A percentile compares a stretch with the other conserved stretches of the same genome.
Evolutionary conservation across 2,113 vertebrate species (phyloP).

Genomic region (Plectropomus leopardus): DNA sequence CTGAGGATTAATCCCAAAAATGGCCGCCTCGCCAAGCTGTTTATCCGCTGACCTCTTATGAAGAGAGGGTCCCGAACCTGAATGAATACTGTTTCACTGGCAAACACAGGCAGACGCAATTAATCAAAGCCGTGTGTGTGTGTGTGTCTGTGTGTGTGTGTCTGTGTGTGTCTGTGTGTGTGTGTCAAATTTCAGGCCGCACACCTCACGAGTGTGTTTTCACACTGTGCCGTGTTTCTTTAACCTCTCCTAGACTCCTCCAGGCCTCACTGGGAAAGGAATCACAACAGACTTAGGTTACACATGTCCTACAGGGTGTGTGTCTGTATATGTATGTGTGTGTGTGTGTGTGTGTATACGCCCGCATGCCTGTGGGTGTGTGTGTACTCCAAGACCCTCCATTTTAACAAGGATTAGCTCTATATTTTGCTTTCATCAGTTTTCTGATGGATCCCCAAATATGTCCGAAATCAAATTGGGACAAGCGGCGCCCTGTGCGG

Average conservation of each 20-base stretch:
- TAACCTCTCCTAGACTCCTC: constrained; percentile 83
- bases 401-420: constrained; percentile 84
- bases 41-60: constrained; percentile 75
- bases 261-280: constrained; percentile 80
- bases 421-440: constrained; percentile 87
- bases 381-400: constrained; percentile 56
- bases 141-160: constrained; percentile 53
- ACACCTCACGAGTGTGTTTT: constrained; percentile 82
- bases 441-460: constrained; percentile 80
- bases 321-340: constrained; percentile 42
- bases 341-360: constrained; percentile 32
- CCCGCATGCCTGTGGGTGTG: constrained; percentile 58
- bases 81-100: constrained; percentile 79
- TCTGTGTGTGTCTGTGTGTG: constrained; percentile 50
- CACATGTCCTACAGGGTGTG: constrained; percentile 83
- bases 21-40: constrained; percentile 66
- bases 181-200: constrained; percentile 77
- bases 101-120: constrained; percentile 74
- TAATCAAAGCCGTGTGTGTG: constrained; percentile 85
- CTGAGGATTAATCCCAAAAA: constrained; percentile 68
- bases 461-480: constrained; percentile 81
- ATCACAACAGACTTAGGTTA: constrained; percentile 88
- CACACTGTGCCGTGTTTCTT: constrained; percentile 79
- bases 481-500: constrained; percentile 85
- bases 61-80: constrained; percentile 63